Evolutionary conservation across 2,888 invertebrate genomes (phyloP), one percentile per base, ranked within the genome.

Genomic region (Drosophila suboccidentalis): DNA sequence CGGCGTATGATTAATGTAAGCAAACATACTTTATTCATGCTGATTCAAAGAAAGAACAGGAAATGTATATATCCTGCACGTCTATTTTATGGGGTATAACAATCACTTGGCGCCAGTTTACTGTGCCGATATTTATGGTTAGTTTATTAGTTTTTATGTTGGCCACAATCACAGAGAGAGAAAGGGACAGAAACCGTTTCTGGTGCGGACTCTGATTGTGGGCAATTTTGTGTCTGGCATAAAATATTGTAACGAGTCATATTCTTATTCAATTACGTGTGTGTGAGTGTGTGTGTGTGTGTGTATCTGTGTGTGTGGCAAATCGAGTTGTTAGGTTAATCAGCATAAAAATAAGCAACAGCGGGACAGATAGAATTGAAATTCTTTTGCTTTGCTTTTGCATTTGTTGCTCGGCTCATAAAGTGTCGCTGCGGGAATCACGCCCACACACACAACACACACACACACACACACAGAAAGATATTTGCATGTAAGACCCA

Each of bases 341-440:
- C 88, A 83, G 88, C 76, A 78, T 78, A 76, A 82, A 80, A 80
- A 86, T 83, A 80, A 78, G 81, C 78, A 75, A 58, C 58, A 49
- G 53, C 64, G 17, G 46, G 15, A 32, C 54, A 59, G 75, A 75
- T 72, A 61, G 63, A 79, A 64, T 71, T 72, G 68, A 61, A 64
- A 80, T 70, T 41, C 46, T 44, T 44, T 58, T 43, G 34, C 46
- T 50, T n/a, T 38, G 43, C 36, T 49, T 36, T 36, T 47, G 41
- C 75, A 75, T 43, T 77, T 73, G 54, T 64, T 63, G 77, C 51
- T 74, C 46, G 57, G 58, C 66, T 78, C 68, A 61, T 67, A 78
- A 82, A 86, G 74, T 77, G 87, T 80, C 84, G 73, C 75, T 66
- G 60, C 54, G 83, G 83, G 78, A 80, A 19, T 75, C 71, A 63